Percentiles rank a stretch among this genome's conserved stretches.
Conservation (phyloP, 2,113 vertebrate species). For the Apodemus speciosus region DNA sequence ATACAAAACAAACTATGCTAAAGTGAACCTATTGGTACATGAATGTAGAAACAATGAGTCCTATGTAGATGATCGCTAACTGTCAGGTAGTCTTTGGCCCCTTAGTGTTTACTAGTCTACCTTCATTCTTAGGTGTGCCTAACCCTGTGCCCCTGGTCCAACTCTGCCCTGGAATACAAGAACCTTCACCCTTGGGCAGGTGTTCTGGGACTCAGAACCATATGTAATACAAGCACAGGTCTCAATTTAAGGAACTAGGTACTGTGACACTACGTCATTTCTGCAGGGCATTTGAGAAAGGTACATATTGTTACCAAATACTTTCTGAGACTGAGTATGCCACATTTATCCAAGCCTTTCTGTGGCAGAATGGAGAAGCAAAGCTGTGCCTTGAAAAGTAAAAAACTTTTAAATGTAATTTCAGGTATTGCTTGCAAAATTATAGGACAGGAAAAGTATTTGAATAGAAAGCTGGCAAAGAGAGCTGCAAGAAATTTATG, state of each 20-base stretch:
- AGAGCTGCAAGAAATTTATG: neutral
- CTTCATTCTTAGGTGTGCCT: neutral
- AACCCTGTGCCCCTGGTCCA: neutral
- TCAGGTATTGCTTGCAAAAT: constrained; percentile 15
- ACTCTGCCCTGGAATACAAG: neutral
- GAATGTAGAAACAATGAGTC: no score
- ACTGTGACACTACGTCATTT: neutral
- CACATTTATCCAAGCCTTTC: neutral
- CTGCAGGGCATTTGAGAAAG: neutral
- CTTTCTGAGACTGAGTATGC: neutral
- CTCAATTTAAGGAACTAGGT: neutral
- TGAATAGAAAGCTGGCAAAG: neutral
- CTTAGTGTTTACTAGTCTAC: neutral
- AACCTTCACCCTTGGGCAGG: neutral
- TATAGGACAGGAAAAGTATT: neutral
- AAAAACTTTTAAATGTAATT: neutral
- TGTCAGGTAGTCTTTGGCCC: neutral
- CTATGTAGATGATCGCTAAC: neutral
- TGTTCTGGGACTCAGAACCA: neutral
- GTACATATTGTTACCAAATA: neutral
- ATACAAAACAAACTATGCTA: neutral
- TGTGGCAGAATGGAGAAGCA: neutral
- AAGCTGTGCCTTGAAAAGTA: neutral
- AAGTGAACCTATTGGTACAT: no score
- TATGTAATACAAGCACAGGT: neutral